phyloP scores from a whole-genome alignment of 2,888 invertebrate species.

The Euclidia mi region DNA sequence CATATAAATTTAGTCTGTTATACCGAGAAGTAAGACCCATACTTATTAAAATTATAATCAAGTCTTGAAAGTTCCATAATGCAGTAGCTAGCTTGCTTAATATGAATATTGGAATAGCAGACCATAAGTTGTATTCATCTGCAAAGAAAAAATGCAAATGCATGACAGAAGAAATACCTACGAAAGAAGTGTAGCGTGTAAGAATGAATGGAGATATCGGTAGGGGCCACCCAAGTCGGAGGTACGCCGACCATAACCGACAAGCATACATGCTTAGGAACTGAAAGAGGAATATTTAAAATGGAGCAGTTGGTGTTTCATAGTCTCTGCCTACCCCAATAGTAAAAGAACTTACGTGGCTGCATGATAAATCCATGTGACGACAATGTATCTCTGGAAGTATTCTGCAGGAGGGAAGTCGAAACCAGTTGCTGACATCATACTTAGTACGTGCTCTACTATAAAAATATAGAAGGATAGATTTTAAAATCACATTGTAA shows the following conservation, averaged over 20 bases:
- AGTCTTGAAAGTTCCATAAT: constrained; percentile 93
- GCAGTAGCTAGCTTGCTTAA: constrained; percentile 91
- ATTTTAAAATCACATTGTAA: no score
- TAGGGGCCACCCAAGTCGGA: no score
- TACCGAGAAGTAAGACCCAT: constrained; percentile 92
- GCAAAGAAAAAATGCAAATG: constrained; percentile 38
- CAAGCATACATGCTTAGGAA: no score
- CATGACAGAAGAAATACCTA: no score
- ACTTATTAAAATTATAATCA: constrained; percentile 93
- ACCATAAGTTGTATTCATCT: constrained; percentile 74
- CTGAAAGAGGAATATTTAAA: no score
- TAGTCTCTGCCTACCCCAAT: no score
- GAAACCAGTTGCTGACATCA: constrained; percentile 87
- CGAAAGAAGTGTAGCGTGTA: no score
- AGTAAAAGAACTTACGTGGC: constrained; percentile 76
- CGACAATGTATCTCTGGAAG: constrained; percentile 70
- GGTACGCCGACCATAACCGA: no score
- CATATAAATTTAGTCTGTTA: constrained; percentile 88
- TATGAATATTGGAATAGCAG: constrained; percentile 84
- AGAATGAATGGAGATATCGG: no score
- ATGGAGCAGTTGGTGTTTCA: no score
- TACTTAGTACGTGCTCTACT: constrained; percentile 92
- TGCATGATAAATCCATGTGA: constrained; percentile 82
- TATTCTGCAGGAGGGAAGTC: constrained; percentile 69
- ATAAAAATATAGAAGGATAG: constrained; percentile 49